Evolutionary conservation across 2,113 vertebrate genomes (phyloP).

Genomic region (Dipodomys stephensi): DNA sequence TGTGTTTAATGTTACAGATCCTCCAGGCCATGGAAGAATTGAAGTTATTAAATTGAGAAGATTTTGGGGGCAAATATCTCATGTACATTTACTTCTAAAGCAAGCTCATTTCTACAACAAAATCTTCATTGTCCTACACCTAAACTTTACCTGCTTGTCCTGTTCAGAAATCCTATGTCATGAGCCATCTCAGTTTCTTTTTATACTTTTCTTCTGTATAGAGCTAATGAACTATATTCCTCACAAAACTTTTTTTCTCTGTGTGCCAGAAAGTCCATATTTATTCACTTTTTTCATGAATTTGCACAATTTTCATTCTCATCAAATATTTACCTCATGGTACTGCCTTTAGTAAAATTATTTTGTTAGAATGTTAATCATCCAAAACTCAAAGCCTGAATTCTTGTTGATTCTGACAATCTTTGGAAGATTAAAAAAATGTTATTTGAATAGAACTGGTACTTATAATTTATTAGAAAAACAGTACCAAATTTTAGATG

Average conservation of each 20-base stretch:
- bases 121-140: neutral
- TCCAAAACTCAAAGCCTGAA: neutral
- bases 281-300: neutral
- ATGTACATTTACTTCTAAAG: neutral
- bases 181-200: neutral
- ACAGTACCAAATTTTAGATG: neutral
- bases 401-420: neutral
- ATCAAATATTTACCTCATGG: neutral
- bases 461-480: neutral
- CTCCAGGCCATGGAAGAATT: neutral
- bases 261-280: neutral
- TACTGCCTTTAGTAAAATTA: neutral
- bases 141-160: neutral
- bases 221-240: neutral
- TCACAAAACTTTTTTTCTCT: neutral
- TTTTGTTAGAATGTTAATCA: neutral
- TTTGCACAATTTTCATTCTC: constrained; percentile 13
- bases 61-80: neutral
- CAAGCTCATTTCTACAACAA: no score
- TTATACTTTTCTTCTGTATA: neutral
- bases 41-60: constrained; percentile 36
- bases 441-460: neutral
- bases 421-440: neutral
- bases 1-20: neutral
- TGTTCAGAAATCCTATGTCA: neutral